A percentile compares a stretch with the other conserved stretches of the same genome.
These are phyloP conservation scores for Dicycla oo DNA, from an alignment of 2,888 invertebrate genomes.

Conservation along the genomic window DNA sequence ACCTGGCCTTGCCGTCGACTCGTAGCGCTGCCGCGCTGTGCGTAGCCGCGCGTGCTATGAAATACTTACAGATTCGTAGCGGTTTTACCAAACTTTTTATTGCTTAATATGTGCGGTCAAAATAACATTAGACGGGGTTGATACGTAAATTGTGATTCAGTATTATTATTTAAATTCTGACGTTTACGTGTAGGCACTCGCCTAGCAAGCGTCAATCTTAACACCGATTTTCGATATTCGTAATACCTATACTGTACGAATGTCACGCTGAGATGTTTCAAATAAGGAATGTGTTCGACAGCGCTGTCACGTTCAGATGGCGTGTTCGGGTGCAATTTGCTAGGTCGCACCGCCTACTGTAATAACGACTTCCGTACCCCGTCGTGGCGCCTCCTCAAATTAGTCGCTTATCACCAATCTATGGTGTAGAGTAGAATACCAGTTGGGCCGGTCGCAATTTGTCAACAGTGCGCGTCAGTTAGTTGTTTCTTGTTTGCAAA, in stretches of 20 bases:
- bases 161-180: constrained; percentile 55
- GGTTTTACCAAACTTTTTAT: constrained; percentile 67
- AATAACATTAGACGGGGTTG: constrained; percentile 56
- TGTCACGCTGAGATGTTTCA: constrained; percentile 87
- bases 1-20: constrained; percentile 61
- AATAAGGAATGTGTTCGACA: constrained; percentile 89
- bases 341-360: constrained; percentile 89
- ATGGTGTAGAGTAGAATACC: constrained; percentile 87
- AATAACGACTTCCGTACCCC: constrained; percentile 90
- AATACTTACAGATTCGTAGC: constrained; percentile 65
- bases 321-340: constrained; percentile 89
- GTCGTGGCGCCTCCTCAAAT: constrained; percentile 90
- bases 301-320: constrained; percentile 89
- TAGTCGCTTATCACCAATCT: constrained; percentile 91
- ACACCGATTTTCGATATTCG: constrained; percentile 75
- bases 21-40: constrained; percentile 59
- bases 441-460: constrained; percentile 86
- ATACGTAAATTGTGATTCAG: constrained; percentile 56
- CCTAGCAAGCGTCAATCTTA: constrained; percentile 49
- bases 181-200: constrained; percentile 36
- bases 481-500: constrained; percentile 81
- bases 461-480: constrained; percentile 81
- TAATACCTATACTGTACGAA: constrained; percentile 79
- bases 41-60: constrained; percentile 68
- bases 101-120: constrained; percentile 66